Conservation (phyloP, 2,797 vertebrate species). For the Dromococcyx pavoninus region DNA sequence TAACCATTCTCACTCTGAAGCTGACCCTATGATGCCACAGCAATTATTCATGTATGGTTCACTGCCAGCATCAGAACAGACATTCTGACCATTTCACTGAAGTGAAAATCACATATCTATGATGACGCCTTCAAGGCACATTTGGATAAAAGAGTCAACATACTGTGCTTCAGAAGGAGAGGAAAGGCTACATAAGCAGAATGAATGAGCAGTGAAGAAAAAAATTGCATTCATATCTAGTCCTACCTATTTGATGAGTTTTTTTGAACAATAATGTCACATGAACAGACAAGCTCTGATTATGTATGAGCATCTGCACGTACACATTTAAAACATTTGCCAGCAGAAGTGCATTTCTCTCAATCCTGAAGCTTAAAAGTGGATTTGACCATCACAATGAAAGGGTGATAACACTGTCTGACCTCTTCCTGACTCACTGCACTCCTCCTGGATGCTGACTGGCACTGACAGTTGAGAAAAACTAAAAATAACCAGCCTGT, state of each 20-base stretch:
- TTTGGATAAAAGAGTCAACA: background rate
- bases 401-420: slow-evolving; percentile 83
- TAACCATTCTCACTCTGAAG: background rate
- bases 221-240: slow-evolving; percentile 3
- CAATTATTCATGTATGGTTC: background rate
- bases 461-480: slow-evolving; percentile 40
- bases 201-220: background rate
- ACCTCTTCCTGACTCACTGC: slow-evolving; percentile 81
- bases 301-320: slow-evolving; percentile 64
- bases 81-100: background rate
- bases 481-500: slow-evolving; percentile 63
- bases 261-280: slow-evolving; percentile 13
- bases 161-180: background rate
- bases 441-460: slow-evolving; percentile 78
- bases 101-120: background rate
- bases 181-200: background rate
- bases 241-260: background rate
- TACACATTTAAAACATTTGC: slow-evolving; percentile 79
- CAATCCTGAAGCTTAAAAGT: slow-evolving; percentile 86
- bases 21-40: background rate
- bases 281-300: slow-evolving; percentile 41
- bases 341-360: slow-evolving; percentile 87
- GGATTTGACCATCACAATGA: slow-evolving; percentile 90
- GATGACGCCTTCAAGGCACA: background rate
- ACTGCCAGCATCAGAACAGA: background rate